Percentiles rank a stretch among this genome's conserved stretches.
Conservation (phyloP, 2,113 vertebrate genomes). For the Microtus pennsylvanicus region DNA sequence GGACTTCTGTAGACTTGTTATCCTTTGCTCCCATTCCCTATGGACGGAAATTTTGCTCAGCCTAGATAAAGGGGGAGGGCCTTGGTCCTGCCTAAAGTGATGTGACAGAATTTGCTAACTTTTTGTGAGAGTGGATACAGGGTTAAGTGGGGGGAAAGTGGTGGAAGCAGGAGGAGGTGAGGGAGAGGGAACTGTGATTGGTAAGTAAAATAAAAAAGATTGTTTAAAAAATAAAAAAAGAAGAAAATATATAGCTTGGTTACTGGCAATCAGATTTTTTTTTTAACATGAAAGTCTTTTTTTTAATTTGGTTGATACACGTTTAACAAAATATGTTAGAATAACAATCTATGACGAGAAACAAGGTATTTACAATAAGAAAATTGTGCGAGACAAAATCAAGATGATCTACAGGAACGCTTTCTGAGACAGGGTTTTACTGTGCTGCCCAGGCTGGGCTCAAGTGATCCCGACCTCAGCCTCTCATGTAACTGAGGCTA, state of each 20-base stretch:
- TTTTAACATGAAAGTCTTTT: conserved; percentile 41
- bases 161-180: no score
- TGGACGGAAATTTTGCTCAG: no score
- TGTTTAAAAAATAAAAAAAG: no score
- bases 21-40: no score
- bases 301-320: conserved; percentile 75
- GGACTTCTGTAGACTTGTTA: no score
- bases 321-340: conserved; percentile 73
- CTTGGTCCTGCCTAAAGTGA: no score
- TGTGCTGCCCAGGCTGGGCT: not conserved
- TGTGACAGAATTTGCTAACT: no score
- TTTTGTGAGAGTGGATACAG: no score
- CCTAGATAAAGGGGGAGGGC: no score
- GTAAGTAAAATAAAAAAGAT: no score
- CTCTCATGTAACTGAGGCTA: not conserved
- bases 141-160: no score
- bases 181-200: no score
- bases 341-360: conserved; percentile 56
- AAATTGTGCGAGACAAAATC: conserved; percentile 53
- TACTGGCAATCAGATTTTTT: not conserved
- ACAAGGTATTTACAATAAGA: conserved; percentile 69
- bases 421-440: not conserved
- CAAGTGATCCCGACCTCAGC: not conserved
- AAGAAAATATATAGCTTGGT: not conserved
- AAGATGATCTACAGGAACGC: conserved; percentile 8